phyloP scores from a whole-genome alignment of 2,888 invertebrate genomes.

The Mesorhabditis spiculigera region DNA sequence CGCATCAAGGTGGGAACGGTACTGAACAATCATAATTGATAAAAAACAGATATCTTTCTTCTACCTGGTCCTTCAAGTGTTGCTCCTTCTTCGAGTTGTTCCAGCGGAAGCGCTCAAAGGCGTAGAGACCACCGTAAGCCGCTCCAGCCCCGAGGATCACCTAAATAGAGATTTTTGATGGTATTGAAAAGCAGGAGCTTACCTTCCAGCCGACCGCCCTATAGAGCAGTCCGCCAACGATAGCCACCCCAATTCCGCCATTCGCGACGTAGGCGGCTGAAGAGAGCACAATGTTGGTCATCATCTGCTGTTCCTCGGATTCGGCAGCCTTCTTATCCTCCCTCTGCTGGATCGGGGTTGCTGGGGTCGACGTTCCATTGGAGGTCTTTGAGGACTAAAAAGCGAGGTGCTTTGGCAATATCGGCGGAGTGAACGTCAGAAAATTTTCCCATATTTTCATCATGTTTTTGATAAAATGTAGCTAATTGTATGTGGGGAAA shows the following conservation, averaged over 20 bases:
- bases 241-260: slow-evolving; percentile 81
- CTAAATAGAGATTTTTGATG: slow-evolving; percentile 13
- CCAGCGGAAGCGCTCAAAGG: slow-evolving; percentile 95
- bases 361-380: too few species aligned
- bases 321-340: slow-evolving; percentile 9
- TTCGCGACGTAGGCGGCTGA: slow-evolving; percentile 64
- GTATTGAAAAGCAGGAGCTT: slow-evolving; percentile 13
- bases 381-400: too few species aligned
- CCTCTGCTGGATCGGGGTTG: too few species aligned
- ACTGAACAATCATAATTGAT: not conserved
- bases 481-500: too few species aligned
- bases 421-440: not conserved
- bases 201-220: slow-evolving; percentile 93
- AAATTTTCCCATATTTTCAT: not conserved
- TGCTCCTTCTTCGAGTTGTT: slow-evolving; percentile 91
- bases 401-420: too few species aligned
- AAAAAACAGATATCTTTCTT: not conserved
- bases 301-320: slow-evolving; percentile 34
- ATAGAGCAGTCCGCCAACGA: slow-evolving; percentile 69
- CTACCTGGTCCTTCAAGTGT: slow-evolving; percentile 79
- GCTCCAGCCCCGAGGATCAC: slow-evolving; percentile 41
- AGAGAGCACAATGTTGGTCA: slow-evolving; percentile 43
- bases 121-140: slow-evolving; percentile 68
- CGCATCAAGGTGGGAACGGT: slow-evolving; percentile 41
- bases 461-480: too few species aligned